phyloP scores from a whole-genome alignment of 2,888 invertebrate genomes.

The Autographa pulchrina region DNA sequence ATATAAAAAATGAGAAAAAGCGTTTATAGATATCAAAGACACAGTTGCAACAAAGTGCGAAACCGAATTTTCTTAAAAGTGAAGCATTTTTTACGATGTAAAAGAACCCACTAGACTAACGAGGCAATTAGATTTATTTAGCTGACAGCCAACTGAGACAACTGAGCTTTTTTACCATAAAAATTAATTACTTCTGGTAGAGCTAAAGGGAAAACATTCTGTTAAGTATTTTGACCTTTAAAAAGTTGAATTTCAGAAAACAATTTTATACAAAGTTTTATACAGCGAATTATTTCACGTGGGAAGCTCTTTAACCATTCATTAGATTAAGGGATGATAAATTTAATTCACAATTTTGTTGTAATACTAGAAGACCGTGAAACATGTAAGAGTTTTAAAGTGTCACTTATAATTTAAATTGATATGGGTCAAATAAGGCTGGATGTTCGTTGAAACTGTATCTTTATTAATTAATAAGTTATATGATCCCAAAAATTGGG shows the following conservation, averaged over 20 bases:
- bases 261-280: background rate
- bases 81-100: background rate
- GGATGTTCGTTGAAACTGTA: background rate
- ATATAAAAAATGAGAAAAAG: too few species aligned
- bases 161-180: background rate
- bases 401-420: background rate
- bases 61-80: background rate
- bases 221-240: background rate
- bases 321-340: background rate
- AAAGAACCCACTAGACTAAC: slow-evolving; percentile 1
- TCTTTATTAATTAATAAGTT: too few species aligned
- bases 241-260: background rate
- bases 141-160: background rate
- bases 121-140: slow-evolving; percentile 4
- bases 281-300: background rate
- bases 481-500: too few species aligned
- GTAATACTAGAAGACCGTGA: background rate
- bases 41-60: too few species aligned
- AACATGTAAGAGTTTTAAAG: background rate
- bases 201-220: background rate
- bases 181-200: slow-evolving; percentile 1
- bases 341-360: background rate
- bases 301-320: background rate
- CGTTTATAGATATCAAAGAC: too few species aligned
- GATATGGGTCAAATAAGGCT: background rate